Base-by-base conservation (phyloP, 1,140 invertebrate genomes). In the Hycleus cichorii region DNA sequence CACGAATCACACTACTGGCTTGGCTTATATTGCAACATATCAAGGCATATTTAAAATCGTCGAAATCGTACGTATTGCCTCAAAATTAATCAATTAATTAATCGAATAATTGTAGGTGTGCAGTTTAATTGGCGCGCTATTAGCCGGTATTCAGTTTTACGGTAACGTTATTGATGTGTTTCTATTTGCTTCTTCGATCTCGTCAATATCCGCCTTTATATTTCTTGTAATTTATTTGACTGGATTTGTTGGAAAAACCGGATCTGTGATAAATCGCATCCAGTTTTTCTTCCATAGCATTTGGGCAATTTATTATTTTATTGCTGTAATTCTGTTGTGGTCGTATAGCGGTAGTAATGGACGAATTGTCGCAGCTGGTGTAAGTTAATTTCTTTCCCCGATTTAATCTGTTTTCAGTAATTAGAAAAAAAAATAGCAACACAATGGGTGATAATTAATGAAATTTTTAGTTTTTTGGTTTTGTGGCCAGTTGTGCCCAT, bases 381-480 rank as follows among this genome's bases (percentile, higher is more conserved):
- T 57, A 46, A 32, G 56, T 32, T 32, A 10, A 27, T 55, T 43
- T 38, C 11, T 38, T 55, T 32, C 32, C 18, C 18, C 18, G 18
- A 18, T 10, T 38, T 11, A 4, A 26, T 49, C 26, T 49, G 3
- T 47, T 47, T 46, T 38, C n/a, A 32, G 45, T 25, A 25, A 47
- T 47, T 24, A 26, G 26, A 26, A 18, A 18, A 18, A 18, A 18
- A 18, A 12, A 1, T 1, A n/a, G 12, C 18, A 18, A 18, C 18
- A 1, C 18, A 18, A 18, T 18, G 18, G 12, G 18, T 18, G 2
- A 18, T 18, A 18, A 18, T 18, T 18, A 18, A 18, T 18, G 18
- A 18, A 18, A 32, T 32, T 59, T 59, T 42, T n/a, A 59, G 57
- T 26, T 59, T 11, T 48, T 59, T 25, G 57, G 57, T 1, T 47